Percentiles rank a stretch among this genome's conserved stretches.
phyloP scores from a whole-genome alignment of 2,797 vertebrate genomes.

The Amazonetta brasiliensis region DNA sequence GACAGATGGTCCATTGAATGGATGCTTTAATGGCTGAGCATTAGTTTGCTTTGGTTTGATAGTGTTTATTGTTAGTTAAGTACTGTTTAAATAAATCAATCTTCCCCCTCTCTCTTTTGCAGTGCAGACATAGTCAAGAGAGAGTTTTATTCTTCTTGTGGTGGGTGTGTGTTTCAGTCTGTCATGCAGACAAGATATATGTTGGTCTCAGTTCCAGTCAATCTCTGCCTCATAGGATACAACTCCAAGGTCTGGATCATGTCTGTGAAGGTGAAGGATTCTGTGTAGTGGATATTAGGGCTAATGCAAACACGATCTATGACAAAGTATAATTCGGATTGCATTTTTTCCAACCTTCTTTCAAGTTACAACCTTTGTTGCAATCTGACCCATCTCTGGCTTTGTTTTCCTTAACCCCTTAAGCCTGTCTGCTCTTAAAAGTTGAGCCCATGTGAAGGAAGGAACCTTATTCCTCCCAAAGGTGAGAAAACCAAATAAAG shows the following conservation, averaged over 20 bases:
- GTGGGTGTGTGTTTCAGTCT: constrained; percentile 37
- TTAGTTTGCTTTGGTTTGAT: constrained; percentile 73
- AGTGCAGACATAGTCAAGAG: constrained; percentile 32
- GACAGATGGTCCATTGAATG: constrained; percentile 79
- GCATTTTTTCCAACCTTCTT: not conserved
- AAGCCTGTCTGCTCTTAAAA: not conserved
- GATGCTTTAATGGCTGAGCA: constrained; percentile 74
- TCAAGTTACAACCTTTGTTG: not conserved
- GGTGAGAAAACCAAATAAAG: not conserved
- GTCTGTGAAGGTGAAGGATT: not conserved
- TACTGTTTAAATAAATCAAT: constrained; percentile 76
- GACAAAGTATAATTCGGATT: not conserved
- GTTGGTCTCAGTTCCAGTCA: constrained; percentile 5
- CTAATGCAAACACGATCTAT: not conserved
- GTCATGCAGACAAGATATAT: not conserved
- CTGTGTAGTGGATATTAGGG: not conserved
- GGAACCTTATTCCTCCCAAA: not conserved
- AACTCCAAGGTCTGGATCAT: not conserved
- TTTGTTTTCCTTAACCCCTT: not conserved
- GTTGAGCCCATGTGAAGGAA: not conserved
- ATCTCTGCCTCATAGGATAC: not conserved
- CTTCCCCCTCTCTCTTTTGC: constrained; percentile 37
- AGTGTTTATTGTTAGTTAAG: constrained; percentile 80
- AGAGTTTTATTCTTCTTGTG: constrained; percentile 49
- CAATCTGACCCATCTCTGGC: not conserved